Percentiles rank a stretch among this genome's conserved stretches.
These are phyloP conservation scores for Sipha flava DNA, from an alignment of 1,140 invertebrate species.

Conservation along the genomic window DNA sequence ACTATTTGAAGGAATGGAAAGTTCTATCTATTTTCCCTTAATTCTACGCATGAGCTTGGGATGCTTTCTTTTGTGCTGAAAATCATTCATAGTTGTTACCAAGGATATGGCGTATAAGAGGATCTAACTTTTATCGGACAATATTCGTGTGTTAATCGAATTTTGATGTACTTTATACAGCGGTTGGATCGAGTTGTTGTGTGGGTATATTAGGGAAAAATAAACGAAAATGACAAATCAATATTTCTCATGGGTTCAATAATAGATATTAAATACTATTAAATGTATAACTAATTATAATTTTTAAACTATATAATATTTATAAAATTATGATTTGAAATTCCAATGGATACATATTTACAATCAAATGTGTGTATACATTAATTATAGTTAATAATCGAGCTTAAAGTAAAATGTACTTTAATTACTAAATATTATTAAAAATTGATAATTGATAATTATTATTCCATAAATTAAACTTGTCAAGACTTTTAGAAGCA, in stretches of 20 bases:
- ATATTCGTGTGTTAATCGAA: conserved; percentile 21
- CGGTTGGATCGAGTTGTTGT: neutral
- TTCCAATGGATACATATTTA: too few species aligned
- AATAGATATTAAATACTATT: neutral
- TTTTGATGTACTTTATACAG: conserved; percentile 19
- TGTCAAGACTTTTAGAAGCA: too few species aligned
- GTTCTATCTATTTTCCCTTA: conserved; percentile 17
- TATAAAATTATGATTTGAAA: too few species aligned
- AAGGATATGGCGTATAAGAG: neutral
- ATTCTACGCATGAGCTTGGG: neutral
- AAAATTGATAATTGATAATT: too few species aligned
- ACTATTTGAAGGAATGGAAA: conserved; percentile 2
- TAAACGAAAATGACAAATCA: neutral
- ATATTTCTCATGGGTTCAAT: too few species aligned
- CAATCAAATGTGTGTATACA: too few species aligned
- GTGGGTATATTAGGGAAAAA: neutral
- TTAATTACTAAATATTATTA: too few species aligned
- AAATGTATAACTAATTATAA: too few species aligned
- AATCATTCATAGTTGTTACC: conserved; percentile 1
- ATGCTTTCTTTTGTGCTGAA: neutral
- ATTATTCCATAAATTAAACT: too few species aligned
- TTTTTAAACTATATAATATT: too few species aligned
- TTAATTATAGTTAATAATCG: too few species aligned
- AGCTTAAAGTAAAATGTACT: too few species aligned
- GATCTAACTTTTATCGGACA: conserved; percentile 7